These are phyloP conservation scores for Passerina amoena DNA, from an alignment of 2,113 vertebrate species.

Conservation along the genomic window DNA sequence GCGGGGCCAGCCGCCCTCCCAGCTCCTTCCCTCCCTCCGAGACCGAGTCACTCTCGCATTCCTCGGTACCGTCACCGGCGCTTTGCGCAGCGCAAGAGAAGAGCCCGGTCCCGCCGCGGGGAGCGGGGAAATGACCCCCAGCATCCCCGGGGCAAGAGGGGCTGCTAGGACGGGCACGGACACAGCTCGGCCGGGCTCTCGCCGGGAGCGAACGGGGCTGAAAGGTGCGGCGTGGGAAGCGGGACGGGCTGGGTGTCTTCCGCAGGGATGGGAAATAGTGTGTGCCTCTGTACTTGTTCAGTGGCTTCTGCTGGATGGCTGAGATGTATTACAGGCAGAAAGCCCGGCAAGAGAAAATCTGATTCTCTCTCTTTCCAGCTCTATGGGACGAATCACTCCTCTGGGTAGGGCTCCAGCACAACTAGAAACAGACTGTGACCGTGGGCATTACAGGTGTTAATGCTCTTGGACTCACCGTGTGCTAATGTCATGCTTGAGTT, in stretches of 20 bases:
- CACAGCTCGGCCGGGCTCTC: neutral
- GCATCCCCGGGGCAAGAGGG: neutral
- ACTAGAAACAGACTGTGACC: fast-evolving
- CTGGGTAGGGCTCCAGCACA: neutral
- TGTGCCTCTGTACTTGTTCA: no score
- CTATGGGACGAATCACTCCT: neutral
- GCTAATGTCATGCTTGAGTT: neutral
- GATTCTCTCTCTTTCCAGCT: neutral
- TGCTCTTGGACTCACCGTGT: fast-evolving
- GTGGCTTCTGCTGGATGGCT: neutral
- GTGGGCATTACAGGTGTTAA: neutral
- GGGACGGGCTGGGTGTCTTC: neutral
- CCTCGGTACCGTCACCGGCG: neutral
- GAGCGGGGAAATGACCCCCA: neutral
- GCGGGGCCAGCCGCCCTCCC: fast-evolving
- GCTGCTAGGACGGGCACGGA: neutral
- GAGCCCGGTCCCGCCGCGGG: neutral
- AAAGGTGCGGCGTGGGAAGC: neutral
- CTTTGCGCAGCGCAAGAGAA: neutral
- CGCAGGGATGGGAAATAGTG: neutral
- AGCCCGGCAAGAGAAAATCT: neutral
- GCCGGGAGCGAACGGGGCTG: neutral
- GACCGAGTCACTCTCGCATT: no score
- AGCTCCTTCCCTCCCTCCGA: neutral
- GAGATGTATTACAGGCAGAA: neutral